Evolutionary conservation across 2,113 vertebrate species (phyloP), one percentile per base, ranked within the genome.

Genomic region (Actenoides lindsayi): DNA sequence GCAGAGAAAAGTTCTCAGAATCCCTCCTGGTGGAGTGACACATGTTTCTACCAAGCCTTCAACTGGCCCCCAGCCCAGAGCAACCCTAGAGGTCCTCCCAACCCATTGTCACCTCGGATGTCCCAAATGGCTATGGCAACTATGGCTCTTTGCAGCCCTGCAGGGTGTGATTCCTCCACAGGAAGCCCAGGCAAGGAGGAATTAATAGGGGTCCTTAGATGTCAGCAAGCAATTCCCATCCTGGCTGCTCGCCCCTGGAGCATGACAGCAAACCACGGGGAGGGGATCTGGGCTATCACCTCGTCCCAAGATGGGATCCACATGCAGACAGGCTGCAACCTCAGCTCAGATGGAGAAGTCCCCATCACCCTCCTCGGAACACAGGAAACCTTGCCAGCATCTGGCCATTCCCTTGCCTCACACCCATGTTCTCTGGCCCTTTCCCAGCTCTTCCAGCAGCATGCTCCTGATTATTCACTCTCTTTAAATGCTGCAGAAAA

Each of bases 361-460:
- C 27, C 48, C 42, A 19, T 10, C 51, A 41, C 41, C 33, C 65
- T 64, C 64, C 33, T 57, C 70, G 73, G 30, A 65, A 24, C 0
- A 0, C 60, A 48, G 62, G 60, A 93, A 77, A 8, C 48, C 39
- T 33, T 89, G 68, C 80, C 95, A 94, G 87, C 39, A 9, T 51
- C 69, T 87, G 76, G n/a, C 56, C 87, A 14, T 81, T 71, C 65
- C 84, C 65, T 64, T 94, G 56, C 86, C 53, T 84, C 89, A 89
- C 91, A 82, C 81, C 74, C 87, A 10, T 86, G 60, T 71, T 86
- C 79, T 48, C 85, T 97, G 94, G 65, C 48, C 31, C 37, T 25
- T 84, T 94, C 83, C 83, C 89, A 92, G 57, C 77, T 84, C 80
- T 77, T 89, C 83, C 77, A 89, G 91, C 69, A 94, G 80, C 81